Percentiles rank a stretch among this genome's conserved stretches.
phyloP scores from a whole-genome alignment of 2,797 vertebrate species.

The Crenuchus spilurus region DNA sequence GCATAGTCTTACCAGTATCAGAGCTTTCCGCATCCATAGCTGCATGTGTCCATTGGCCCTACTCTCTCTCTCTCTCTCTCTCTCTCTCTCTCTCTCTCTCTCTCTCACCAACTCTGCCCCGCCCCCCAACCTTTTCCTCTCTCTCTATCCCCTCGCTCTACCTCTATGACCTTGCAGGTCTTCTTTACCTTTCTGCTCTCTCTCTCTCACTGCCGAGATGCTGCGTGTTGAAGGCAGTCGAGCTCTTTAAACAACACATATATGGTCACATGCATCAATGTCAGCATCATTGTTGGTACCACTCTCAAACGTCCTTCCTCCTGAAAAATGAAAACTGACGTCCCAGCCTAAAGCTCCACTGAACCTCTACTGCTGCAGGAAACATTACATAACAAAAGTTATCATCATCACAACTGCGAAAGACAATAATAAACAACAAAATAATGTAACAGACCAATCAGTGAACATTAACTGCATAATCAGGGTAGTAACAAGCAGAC shows the following conservation, averaged over 20 bases:
- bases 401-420: no score
- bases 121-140: constrained; percentile 13
- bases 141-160: constrained; percentile 2
- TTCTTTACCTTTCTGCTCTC: constrained; percentile 24
- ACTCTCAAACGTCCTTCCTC: background rate
- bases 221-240: constrained; percentile 8
- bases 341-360: background rate
- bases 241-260: background rate
- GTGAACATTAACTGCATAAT: no score
- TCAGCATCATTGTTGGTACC: background rate
- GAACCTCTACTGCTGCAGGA: background rate
- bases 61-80: constrained; percentile 19
- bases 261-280: no score
- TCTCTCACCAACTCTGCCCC: no score
- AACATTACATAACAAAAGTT: no score
- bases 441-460: no score
- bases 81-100: constrained; percentile 10
- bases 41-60: constrained; percentile 27
- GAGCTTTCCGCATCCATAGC: constrained; percentile 71
- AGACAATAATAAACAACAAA: no score
- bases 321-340: background rate
- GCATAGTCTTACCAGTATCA: constrained; percentile 66
- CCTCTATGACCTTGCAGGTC: constrained; percentile 69
- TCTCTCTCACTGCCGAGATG: background rate
- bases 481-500: no score